A percentile compares a stretch with the other conserved stretches of the same genome.
Evolutionary conservation across 2,113 vertebrate genomes (phyloP).

Genomic region (Podarcis cretensis): DNA sequence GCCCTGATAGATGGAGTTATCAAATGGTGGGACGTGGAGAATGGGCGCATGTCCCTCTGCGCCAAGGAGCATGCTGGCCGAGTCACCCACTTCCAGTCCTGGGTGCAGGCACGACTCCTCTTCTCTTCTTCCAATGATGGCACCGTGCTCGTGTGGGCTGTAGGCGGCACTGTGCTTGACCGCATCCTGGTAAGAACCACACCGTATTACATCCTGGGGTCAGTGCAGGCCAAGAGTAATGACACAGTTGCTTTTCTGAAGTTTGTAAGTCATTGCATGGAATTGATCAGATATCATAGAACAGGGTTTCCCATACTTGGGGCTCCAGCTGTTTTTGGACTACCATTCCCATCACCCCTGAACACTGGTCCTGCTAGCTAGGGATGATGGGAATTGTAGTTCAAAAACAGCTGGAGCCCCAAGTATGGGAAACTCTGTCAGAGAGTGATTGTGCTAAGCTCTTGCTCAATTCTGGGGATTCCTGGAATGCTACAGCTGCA

Average conservation of each 20-base stretch:
- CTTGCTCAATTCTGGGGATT: neutral
- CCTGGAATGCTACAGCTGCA: neutral
- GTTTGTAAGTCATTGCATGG: neutral
- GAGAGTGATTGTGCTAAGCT: neutral
- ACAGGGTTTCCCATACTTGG: neutral
- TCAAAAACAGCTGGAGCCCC: neutral
- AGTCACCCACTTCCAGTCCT: conserved; percentile 58
- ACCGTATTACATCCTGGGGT: neutral
- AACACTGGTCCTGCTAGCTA: no score
- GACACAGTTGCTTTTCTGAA: neutral
- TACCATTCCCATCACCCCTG: no score
- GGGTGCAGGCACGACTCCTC: conserved; percentile 52
- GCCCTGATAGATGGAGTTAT: conserved; percentile 53
- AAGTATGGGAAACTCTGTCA: neutral
- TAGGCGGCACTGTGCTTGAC: conserved; percentile 53
- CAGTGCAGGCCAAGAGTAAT: neutral
- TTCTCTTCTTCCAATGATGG: conserved; percentile 64
- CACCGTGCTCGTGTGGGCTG: conserved; percentile 53
- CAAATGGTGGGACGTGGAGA: conserved; percentile 66
- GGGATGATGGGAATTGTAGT: no score
- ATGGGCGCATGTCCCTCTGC: conserved; percentile 28
- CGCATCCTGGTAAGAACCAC: conserved; percentile 48
- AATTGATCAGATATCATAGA: neutral
- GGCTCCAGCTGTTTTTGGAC: no score
- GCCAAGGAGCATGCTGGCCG: conserved; percentile 50